Conservation (phyloP, 2,797 vertebrate species). For the Hydrolagus colliei region DNA sequence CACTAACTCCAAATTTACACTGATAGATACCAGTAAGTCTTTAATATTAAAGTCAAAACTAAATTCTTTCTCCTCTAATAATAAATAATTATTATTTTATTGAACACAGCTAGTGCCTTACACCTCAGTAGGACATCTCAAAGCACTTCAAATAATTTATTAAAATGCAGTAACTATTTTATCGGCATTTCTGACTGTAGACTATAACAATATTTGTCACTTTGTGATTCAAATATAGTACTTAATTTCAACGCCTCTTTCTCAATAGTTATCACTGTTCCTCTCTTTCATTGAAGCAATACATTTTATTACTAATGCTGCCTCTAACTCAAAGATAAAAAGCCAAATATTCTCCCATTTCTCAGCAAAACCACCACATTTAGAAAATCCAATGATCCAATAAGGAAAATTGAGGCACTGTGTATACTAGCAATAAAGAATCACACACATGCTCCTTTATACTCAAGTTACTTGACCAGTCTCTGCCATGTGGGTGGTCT, state of each 20-base stretch:
- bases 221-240: no score
- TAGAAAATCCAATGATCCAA: neutral
- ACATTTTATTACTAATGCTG: neutral
- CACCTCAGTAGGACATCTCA: no score
- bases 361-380: neutral
- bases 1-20: neutral
- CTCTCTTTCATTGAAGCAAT: neutral
- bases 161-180: no score
- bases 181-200: no score
- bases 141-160: no score
- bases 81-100: no score
- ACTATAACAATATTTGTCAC: no score
- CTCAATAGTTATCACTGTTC: no score
- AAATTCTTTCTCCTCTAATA: no score
- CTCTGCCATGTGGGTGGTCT: constrained; percentile 8
- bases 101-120: no score
- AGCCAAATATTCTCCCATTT: neutral
- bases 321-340: constrained; percentile 6
- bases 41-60: no score
- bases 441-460: constrained; percentile 3
- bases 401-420: neutral
- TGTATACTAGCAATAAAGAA: neutral
- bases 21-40: neutral
- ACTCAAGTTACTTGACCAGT: neutral
- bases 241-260: neutral